Evolutionary conservation across 1,140 invertebrate species (phyloP), one percentile per base, ranked within the genome.

Genomic region (Dryas iulia): DNA sequence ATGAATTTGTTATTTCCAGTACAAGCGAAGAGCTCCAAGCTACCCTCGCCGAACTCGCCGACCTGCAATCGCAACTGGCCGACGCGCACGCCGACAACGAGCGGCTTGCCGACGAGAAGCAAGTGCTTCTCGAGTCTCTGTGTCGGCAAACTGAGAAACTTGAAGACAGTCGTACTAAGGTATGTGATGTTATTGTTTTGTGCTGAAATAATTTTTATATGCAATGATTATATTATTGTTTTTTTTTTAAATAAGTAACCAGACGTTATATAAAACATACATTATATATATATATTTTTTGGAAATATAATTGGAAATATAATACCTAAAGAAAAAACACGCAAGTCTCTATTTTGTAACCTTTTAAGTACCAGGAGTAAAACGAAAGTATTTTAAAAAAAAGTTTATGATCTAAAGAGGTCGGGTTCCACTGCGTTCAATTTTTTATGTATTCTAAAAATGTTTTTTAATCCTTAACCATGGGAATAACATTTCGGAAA

Each of bases 1-100:
- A 28, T 39, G 3, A 39, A 39, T 2, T 5, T 35, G 7, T 23
- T 47, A 52, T 52, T 59, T 74, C 8, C 74, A 92, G 92, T 66
- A 98, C 98, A n/a, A 98, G 97, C 84, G 98, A 99, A 91, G 98
- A 99, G 89, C 92, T 99, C 0, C 97, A 98, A 92, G 98, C 98
- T 0, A 98, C 98, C 0, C 93, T 98, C 47, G 97, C 98, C 77
- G 98, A 98, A 90, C 91, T 98, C 61, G 96, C 96, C 31, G 98
- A 98, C 87, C 92, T 98, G 30, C 97, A 96, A 88, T 94, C 95
- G 24, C 97, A 97, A 86, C 92, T 98, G 59, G 95, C 94, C 7
- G 97, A 98, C 80, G 93, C 98, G 2, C 97, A 98, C 84, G 93
- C 95, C 3, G 97, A 98, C 82, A 98, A 98, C 87, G 96, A 98